These are phyloP conservation scores for Calameuta idolon DNA, from an alignment of 2,888 invertebrate species.

Conservation along the genomic window DNA sequence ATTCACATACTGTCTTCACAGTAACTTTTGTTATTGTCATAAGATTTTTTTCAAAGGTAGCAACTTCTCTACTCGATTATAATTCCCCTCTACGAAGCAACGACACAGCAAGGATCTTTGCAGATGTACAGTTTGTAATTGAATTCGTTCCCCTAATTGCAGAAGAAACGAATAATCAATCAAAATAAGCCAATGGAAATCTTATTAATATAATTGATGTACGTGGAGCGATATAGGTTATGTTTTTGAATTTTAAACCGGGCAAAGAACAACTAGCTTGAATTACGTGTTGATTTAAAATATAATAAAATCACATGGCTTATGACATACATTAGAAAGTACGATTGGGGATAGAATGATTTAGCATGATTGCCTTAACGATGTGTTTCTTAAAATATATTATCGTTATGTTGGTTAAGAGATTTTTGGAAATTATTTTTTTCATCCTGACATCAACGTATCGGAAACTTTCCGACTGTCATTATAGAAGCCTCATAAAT, in stretches of 20 bases:
- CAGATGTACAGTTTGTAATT: neutral
- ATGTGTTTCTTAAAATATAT: neutral
- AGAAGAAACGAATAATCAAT: neutral
- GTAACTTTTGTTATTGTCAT: neutral
- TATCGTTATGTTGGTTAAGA: neutral
- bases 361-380: neutral
- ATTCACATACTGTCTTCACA: constrained; percentile 18
- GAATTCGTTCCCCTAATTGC: neutral
- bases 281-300: neutral
- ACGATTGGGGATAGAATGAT: neutral
- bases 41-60: neutral
- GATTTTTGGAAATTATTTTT: neutral
- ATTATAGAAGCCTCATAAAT: constrained; percentile 27
- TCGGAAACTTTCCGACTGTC: neutral
- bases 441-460: neutral
- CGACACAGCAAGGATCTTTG: neutral
- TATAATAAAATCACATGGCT: neutral
- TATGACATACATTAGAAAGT: neutral
- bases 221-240: neutral
- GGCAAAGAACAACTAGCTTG: neutral
- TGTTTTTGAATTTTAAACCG: neutral
- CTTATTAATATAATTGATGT: neutral
- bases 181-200: neutral
- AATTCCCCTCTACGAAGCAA: neutral
- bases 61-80: neutral